These are phyloP conservation scores for Patiria miniata DNA, from an alignment of 35 echinoderm and acorn worm genomes.

Conservation along the genomic window DNA sequence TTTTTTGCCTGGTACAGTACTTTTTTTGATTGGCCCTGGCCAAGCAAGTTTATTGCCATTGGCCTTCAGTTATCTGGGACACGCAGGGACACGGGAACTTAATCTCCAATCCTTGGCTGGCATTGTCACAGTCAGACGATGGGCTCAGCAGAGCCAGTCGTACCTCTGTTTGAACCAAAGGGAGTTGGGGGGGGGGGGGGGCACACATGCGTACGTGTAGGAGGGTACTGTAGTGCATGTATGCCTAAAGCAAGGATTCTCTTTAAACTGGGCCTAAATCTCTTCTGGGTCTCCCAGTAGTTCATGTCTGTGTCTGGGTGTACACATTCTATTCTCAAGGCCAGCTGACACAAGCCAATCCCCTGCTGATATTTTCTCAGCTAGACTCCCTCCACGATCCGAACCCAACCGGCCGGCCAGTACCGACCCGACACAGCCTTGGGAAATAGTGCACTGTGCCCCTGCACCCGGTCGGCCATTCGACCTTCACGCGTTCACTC, in stretches of 20 bases:
- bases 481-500: conserved; percentile 30
- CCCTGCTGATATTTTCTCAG: no score
- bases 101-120: background rate
- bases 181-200: no score
- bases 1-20: background rate
- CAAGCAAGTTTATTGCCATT: background rate
- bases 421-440: conserved; percentile 15
- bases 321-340: conserved; percentile 1
- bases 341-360: background rate
- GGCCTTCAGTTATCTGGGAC: background rate
- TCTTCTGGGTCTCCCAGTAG: background rate
- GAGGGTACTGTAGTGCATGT: no score
- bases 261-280: background rate
- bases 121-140: background rate
- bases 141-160: no score
- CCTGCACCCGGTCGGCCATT: background rate
- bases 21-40: background rate
- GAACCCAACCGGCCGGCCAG: background rate
- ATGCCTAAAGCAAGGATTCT: background rate
- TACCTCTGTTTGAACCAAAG: no score
- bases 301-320: background rate
- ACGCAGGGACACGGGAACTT: background rate
- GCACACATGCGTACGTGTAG: no score
- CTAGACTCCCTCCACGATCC: background rate
- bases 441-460: conserved; percentile 21